Evolutionary conservation across 2,113 vertebrate genomes (phyloP).

Genomic region (Pterocles orientalis): DNA sequence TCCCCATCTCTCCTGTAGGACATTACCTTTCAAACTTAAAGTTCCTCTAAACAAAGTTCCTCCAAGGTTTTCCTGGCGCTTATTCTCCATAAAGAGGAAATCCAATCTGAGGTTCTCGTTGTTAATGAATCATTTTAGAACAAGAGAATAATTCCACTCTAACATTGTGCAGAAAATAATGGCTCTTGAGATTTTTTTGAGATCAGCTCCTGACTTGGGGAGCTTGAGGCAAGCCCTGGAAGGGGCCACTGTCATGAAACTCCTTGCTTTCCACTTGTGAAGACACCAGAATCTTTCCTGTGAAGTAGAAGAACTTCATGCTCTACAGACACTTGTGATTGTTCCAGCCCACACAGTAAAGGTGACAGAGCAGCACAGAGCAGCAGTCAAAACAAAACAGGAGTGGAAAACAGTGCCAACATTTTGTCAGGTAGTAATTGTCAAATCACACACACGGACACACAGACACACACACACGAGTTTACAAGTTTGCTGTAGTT

Average conservation of each 20-base stretch:
- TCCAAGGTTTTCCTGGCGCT: not conserved
- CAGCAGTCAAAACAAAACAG: not conserved
- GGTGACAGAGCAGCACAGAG: not conserved
- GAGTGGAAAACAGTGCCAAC: not conserved
- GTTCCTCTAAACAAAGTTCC: too few species aligned
- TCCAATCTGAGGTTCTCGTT: not conserved
- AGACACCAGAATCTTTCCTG: not conserved
- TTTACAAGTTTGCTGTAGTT: constrained; percentile 3
- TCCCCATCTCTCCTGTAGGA: too few species aligned
- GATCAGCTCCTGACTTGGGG: not conserved
- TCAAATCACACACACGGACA: not conserved
- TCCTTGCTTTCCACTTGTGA: not conserved
- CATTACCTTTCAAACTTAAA: not conserved
- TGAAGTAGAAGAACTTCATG: not conserved
- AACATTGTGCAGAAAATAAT: not conserved
- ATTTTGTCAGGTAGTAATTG: not conserved
- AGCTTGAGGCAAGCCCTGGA: not conserved
- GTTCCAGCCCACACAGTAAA: not conserved
- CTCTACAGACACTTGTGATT: not conserved
- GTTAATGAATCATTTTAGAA: not conserved
- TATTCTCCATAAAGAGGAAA: not conserved
- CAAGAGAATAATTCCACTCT: not conserved
- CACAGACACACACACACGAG: not conserved
- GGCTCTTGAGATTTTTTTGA: not conserved
- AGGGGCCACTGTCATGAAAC: not conserved